phyloP scores from a whole-genome alignment of 2,113 vertebrate species.

The Rutilus rutilus region DNA sequence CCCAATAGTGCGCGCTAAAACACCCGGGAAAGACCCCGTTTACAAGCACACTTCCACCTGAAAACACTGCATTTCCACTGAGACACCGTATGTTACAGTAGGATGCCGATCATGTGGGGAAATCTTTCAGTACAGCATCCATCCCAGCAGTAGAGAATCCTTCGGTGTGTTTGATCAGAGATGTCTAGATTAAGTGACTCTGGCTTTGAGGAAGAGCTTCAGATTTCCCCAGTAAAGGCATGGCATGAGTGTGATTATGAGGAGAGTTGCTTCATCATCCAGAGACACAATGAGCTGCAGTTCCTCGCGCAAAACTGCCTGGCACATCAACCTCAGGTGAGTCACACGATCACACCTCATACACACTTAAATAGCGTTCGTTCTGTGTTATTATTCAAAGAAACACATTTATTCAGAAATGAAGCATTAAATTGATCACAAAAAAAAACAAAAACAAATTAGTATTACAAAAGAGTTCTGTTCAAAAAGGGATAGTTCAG shows the following conservation, averaged over 20 bases:
- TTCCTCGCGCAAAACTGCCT: slow-evolving; percentile 82
- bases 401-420: background rate
- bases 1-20: slow-evolving; percentile 62
- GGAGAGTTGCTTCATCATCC: slow-evolving; percentile 82
- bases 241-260: slow-evolving; percentile 82
- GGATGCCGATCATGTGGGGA: background rate
- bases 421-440: background rate
- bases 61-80: background rate
- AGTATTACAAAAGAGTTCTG: background rate
- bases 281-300: slow-evolving; percentile 78
- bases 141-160: background rate
- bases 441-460: too few relatives aligned
- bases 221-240: slow-evolving; percentile 41
- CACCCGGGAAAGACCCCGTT: slow-evolving; percentile 65
- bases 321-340: slow-evolving; percentile 82
- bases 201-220: slow-evolving; percentile 79
- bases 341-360: background rate
- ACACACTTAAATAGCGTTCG: too few relatives aligned
- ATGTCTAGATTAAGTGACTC: slow-evolving; percentile 75
- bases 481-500: too few relatives aligned
- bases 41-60: background rate
- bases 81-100: background rate
- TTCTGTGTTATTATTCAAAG: background rate
- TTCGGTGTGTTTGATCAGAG: background rate
- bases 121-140: background rate